These are phyloP conservation scores for Spizella passerina DNA, from an alignment of 2,797 vertebrate species.

Conservation along the genomic window DNA sequence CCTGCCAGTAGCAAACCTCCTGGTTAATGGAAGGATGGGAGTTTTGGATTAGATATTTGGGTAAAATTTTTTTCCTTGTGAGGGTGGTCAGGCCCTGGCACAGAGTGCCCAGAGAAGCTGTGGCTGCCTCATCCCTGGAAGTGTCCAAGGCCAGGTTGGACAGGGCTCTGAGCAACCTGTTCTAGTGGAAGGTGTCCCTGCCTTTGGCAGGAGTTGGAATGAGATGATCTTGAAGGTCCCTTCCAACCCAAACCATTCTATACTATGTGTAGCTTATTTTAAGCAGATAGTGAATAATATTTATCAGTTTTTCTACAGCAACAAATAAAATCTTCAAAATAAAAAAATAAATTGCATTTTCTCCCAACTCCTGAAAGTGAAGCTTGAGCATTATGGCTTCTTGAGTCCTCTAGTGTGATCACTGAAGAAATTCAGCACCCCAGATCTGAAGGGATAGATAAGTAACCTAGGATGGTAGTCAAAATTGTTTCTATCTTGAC, in stretches of 20 bases:
- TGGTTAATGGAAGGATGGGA: not conserved
- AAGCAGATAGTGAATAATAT: not conserved
- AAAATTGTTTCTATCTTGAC: not conserved
- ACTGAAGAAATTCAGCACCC: not conserved
- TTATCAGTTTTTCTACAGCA: not conserved
- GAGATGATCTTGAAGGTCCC: not conserved
- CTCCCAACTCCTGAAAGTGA: not conserved
- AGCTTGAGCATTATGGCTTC: not conserved
- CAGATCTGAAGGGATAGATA: not conserved
- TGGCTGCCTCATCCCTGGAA: not conserved
- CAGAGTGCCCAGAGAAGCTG: not conserved
- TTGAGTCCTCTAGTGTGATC: not conserved
- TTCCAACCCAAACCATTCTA: not conserved
- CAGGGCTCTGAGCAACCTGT: not conserved
- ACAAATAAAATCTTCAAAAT: not conserved
- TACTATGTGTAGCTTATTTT: not conserved
- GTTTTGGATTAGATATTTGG: not conserved
- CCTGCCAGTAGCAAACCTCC: not conserved
- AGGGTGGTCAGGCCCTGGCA: not conserved
- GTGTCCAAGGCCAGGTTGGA: accelerated
- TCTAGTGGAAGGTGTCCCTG: accelerated
- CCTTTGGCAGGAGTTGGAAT: accelerated
- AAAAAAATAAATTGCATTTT: not conserved
- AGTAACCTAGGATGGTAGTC: not conserved
- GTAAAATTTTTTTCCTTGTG: not conserved